Base-by-base conservation (phyloP, 1,140 invertebrate genomes). In the Papilio dardanus region DNA sequence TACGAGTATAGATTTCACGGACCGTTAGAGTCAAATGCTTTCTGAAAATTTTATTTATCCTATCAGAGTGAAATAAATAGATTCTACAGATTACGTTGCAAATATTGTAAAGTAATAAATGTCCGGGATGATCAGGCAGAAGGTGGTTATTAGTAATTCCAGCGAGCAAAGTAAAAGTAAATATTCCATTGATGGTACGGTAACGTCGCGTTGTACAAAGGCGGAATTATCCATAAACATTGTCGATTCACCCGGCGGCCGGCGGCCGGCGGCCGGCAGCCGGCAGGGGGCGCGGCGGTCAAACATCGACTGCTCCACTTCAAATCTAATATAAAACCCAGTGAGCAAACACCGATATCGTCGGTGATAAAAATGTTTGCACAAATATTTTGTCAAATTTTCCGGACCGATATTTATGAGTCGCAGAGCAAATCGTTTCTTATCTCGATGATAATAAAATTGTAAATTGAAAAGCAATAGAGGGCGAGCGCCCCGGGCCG, bases 301-400 rank as follows among this genome's bases (percentile, higher is more conserved):
- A 77, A 76, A 80, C 77, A 76, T 77, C 74, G 77, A 81, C 74
- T 81, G 81, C 77, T 73, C 71, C 74, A 78, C 80, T 79, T 84
- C 77, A 79, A 78, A 85, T 85, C 81, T 83, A 83, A 83, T 83
- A 81, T 81, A 83, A 83, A 83, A 83, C 77, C 77, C 71, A 81
- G 76, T 81, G 81, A 78, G 69, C 80, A 81, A 81, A 85, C 80
- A 83, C 68, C 77, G 81, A 83, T 81, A 83, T 80, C 76, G 80
- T 68, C 78, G 62, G 74, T 77, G 81, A 83, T 85, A 83, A 83
- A 85, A 83, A 85, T 81, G 74, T 78, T 81, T 83, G 78, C 71
- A 74, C 80, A 81, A 85, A 83, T 83, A 85, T 85, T 85, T 82
- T 78, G 80, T 76, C 80, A 83, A 83, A 83, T 81, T 81, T 79